Evolutionary conservation across 2,113 vertebrate species (phyloP).

Genomic region (Podarcis muralis): DNA sequence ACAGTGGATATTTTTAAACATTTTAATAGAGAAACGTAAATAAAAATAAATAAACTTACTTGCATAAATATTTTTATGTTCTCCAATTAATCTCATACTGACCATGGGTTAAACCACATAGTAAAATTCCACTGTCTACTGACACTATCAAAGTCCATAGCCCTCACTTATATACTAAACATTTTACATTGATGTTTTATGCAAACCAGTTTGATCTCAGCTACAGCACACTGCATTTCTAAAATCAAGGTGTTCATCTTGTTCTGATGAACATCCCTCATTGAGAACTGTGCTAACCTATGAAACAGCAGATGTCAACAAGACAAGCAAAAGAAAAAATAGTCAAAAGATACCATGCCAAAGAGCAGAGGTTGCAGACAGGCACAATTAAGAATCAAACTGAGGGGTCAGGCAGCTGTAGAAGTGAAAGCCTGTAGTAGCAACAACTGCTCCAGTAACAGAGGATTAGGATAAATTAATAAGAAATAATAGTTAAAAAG

Average conservation of each 20-base stretch:
- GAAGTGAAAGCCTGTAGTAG: background rate
- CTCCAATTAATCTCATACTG: background rate
- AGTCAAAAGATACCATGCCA: background rate
- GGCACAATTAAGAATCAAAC: background rate
- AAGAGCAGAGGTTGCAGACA: background rate
- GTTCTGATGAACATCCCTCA: too few species aligned
- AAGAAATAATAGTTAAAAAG: background rate
- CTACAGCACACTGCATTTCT: background rate
- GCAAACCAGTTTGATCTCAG: background rate
- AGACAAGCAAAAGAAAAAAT: background rate
- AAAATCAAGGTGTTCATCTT: background rate
- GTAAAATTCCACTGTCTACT: background rate
- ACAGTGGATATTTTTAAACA: background rate
- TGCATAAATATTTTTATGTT: background rate
- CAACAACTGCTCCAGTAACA: background rate
- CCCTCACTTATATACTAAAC: background rate
- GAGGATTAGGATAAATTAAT: background rate
- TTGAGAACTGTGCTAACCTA: background rate
- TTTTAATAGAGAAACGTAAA: background rate
- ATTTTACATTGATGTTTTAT: conserved; percentile 11
- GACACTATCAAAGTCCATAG: background rate
- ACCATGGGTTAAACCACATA: background rate
- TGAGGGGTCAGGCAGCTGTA: background rate
- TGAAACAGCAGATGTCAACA: background rate
- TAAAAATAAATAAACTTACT: background rate